These are phyloP conservation scores for Halictus quadricinctus DNA, from an alignment of 2,888 invertebrate species.

Conservation along the genomic window DNA sequence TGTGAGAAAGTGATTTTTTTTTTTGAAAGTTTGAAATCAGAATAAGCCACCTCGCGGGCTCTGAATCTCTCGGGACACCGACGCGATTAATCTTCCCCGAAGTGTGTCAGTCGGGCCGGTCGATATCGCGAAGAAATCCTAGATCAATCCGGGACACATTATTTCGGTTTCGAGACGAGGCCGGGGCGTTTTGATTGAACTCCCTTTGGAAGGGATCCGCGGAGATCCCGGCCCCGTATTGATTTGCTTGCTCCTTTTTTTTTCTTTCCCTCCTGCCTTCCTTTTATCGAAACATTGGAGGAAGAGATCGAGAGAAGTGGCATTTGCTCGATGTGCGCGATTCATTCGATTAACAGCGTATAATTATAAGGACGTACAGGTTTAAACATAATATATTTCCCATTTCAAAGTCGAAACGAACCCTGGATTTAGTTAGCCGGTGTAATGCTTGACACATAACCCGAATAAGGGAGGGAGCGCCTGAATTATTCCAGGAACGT, in stretches of 20 bases:
- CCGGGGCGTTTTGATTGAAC: constrained; percentile 9
- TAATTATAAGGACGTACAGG: too few relatives aligned
- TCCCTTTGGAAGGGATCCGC: constrained; percentile 5
- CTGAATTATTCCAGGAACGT: not conserved
- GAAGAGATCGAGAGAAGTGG: not conserved
- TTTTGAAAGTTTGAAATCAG: not conserved
- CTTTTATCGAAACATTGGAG: not conserved
- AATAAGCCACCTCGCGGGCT: constrained; percentile 31
- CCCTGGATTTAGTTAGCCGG: too few relatives aligned
- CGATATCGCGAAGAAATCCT: constrained; percentile 28
- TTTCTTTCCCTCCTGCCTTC: not conserved
- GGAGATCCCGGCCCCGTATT: constrained; percentile 1
- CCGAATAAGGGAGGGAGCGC: not conserved
- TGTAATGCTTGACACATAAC: not conserved
- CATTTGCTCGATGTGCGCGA: not conserved
- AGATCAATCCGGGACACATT: constrained; percentile 25
- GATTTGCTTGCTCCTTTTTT: constrained; percentile 4
- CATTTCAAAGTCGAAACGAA: too few relatives aligned
- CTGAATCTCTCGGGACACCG: not conserved
- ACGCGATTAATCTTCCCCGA: constrained; percentile 54
- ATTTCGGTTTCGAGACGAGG: constrained; percentile 16
- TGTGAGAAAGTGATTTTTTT: not conserved
- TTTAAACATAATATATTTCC: too few relatives aligned
- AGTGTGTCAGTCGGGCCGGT: constrained; percentile 36
- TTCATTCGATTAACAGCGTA: not conserved